A percentile compares a stretch with the other conserved stretches of the same genome.
These are phyloP conservation scores for Sandelia bainsii DNA, from an alignment of 2,797 vertebrate species.

Conservation along the genomic window DNA sequence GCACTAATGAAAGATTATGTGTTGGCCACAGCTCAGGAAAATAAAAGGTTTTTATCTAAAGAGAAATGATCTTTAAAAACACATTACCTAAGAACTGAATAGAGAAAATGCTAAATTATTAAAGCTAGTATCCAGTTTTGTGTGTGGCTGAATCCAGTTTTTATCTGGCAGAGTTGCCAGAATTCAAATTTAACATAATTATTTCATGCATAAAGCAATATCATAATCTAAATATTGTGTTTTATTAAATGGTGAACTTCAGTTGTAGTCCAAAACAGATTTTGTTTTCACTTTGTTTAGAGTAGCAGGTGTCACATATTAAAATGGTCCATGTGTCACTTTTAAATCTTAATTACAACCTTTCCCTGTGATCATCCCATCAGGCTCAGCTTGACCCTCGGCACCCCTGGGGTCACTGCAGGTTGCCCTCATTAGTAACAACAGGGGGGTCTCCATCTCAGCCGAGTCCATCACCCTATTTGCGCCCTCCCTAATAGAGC, in stretches of 20 bases:
- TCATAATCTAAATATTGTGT: background rate
- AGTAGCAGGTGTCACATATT: constrained; percentile 4
- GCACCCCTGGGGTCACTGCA: constrained; percentile 62
- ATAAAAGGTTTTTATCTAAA: background rate
- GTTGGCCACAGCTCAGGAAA: background rate
- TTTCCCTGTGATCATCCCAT: constrained; percentile 55
- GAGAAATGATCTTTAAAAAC: background rate
- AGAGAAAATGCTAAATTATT: background rate
- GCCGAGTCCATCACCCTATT: constrained; percentile 61
- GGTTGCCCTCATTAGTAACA: constrained; percentile 78
- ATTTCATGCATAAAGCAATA: background rate
- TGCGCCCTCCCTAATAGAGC: constrained; percentile 51
- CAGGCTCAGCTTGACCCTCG: constrained; percentile 53
- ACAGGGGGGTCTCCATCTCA: constrained; percentile 52
- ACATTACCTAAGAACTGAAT: background rate
- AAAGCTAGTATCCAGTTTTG: too few relatives aligned
- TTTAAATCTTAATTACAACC: constrained; percentile 30
- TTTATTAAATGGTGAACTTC: background rate
- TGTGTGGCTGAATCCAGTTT: too few relatives aligned
- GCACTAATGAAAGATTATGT: background rate
- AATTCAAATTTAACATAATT: background rate
- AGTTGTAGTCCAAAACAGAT: background rate
- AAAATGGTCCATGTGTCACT: constrained; percentile 10
- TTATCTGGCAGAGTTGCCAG: too few relatives aligned
- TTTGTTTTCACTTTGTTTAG: background rate